A percentile compares a stretch with the other conserved stretches of the same genome.
phyloP scores from a whole-genome alignment of 2,888 invertebrate species.

The Andrena chrysosceles region DNA sequence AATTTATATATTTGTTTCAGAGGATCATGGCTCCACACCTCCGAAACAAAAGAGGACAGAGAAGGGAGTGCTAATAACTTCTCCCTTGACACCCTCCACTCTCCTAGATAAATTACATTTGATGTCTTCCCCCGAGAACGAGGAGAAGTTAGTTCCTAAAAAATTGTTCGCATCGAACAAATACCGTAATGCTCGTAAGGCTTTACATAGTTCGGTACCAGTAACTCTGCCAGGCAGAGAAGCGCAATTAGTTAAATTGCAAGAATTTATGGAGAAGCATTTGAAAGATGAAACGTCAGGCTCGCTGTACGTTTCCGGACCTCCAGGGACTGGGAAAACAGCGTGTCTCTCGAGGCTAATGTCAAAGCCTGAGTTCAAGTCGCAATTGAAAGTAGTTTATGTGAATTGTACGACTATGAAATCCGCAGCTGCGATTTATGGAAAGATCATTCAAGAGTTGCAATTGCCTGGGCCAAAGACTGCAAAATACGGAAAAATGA shows the following conservation, averaged over 20 bases:
- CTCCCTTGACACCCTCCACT: constrained; percentile 78
- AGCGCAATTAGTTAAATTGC: constrained; percentile 89
- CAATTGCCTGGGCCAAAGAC: constrained; percentile 87
- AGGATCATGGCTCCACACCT: constrained; percentile 62
- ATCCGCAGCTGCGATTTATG: constrained; percentile 93
- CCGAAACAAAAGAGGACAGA: constrained; percentile 62
- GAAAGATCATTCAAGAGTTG: constrained; percentile 91
- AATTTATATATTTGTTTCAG: constrained; percentile 59
- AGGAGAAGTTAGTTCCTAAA: constrained; percentile 72
- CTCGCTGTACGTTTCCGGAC: constrained; percentile 97
- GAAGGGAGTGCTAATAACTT: constrained; percentile 31
- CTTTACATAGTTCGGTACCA: constrained; percentile 86
- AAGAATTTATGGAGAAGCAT: constrained; percentile 89
- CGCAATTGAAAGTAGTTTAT: constrained; percentile 88
- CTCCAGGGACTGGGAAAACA: constrained; percentile 99
- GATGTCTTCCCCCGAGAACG: constrained; percentile 53
- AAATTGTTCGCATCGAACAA: constrained; percentile 74
- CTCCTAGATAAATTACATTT: constrained; percentile 76
- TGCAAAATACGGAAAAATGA: constrained; percentile 88
- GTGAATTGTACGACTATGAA: constrained; percentile 96
- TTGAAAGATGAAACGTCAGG: constrained; percentile 89
- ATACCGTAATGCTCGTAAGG: constrained; percentile 84
- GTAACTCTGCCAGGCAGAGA: constrained; percentile 91
- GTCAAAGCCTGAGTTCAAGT: constrained; percentile 88
- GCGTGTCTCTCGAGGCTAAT: constrained; percentile 93